Conservation (phyloP, 2,797 vertebrate species). For the Macropus fuliginosus region DNA sequence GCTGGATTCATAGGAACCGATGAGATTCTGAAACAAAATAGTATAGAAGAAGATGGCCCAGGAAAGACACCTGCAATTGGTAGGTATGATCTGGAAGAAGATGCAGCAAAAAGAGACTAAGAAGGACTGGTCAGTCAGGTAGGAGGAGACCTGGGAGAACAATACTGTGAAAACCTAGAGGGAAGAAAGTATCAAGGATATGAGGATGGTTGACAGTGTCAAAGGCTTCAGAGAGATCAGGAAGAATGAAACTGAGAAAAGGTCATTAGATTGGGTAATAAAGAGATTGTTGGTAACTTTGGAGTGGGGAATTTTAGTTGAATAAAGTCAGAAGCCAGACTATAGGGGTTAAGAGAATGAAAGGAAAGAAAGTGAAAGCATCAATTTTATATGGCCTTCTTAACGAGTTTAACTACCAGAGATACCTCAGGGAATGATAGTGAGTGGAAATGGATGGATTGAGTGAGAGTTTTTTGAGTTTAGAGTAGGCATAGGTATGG, state of each 20-base stretch:
- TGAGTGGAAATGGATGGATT: neutral
- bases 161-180: neutral
- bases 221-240: neutral
- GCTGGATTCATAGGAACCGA: neutral
- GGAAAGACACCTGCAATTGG: neutral
- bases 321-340: neutral
- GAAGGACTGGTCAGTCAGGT: neutral
- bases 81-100: neutral
- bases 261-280: neutral
- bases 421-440: neutral
- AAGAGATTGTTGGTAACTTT: neutral
- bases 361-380: neutral
- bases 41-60: neutral
- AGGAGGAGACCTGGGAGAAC: neutral
- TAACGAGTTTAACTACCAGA: neutral
- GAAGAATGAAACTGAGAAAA: neutral
- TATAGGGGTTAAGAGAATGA: neutral
- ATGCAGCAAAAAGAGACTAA: neutral
- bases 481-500: neutral
- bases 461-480: neutral
- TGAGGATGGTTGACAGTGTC: neutral
- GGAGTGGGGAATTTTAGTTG: neutral
- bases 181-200: neutral
- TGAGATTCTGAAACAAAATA: neutral
- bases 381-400: neutral